Conservation (phyloP, 2,113 vertebrate genomes). For the zebrafish (Danio rerio) region DNA sequence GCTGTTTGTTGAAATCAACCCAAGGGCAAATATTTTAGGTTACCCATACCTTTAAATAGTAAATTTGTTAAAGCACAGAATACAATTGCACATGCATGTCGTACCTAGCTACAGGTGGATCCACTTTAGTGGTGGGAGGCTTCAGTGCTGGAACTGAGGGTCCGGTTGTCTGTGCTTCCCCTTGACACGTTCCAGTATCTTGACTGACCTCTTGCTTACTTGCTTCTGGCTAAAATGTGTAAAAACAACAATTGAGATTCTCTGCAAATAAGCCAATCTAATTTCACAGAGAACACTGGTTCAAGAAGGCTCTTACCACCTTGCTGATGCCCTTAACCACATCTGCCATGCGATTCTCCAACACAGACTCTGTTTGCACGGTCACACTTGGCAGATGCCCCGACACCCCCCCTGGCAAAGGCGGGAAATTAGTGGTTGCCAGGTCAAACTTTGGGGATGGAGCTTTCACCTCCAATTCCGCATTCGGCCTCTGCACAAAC, state of each 20-base stretch:
- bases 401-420: constrained; percentile 88
- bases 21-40: too few species aligned
- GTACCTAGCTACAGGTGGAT: constrained; percentile 33
- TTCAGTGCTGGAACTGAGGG: constrained; percentile 22
- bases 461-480: constrained; percentile 83
- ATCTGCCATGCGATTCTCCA: constrained; percentile 94
- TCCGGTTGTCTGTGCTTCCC: not conserved
- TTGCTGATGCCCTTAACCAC: constrained; percentile 89
- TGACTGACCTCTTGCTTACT: constrained; percentile 45
- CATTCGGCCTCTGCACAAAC: constrained; percentile 75
- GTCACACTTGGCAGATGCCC: constrained; percentile 66
- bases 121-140: constrained; percentile 5
- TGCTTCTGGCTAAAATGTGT: constrained; percentile 26
- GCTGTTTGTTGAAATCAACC: too few species aligned
- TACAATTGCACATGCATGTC: not conserved
- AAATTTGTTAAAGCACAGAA: too few species aligned
- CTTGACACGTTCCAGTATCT: constrained; percentile 21
- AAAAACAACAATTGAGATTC: not conserved
- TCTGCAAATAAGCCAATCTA: too few species aligned
- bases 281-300: too few species aligned
- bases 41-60: too few species aligned
- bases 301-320: constrained; percentile 50
- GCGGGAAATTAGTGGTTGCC: constrained; percentile 93
- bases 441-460: constrained; percentile 94
- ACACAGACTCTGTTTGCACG: constrained; percentile 82